Percentiles rank a stretch among this genome's conserved stretches.
Conservation (phyloP, 2,888 invertebrate genomes). For the Alentia gelatinosa region DNA sequence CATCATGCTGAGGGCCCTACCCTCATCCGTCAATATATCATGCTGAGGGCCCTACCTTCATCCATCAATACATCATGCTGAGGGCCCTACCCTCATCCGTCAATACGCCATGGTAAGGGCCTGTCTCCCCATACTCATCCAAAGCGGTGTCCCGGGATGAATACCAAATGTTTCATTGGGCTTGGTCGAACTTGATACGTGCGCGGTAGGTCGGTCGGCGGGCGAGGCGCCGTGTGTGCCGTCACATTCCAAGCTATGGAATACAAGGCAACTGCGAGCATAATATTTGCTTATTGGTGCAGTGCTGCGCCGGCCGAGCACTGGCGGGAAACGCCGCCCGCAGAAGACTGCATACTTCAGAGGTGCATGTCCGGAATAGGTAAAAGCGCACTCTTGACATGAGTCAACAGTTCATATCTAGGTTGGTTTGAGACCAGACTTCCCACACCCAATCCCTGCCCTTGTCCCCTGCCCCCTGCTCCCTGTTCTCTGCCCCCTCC, state of each 20-base stretch:
- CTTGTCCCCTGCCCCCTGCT: neutral
- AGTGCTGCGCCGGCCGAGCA: neutral
- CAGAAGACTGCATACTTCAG: neutral
- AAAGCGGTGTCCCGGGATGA: neutral
- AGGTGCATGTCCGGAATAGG: neutral
- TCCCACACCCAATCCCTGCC: neutral
- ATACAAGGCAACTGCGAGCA: neutral
- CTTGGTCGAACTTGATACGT: neutral
- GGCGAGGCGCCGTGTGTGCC: neutral
- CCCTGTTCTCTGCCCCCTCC: neutral
- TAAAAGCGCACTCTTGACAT: neutral
- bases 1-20: too few species aligned
- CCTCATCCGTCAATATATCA: neutral
- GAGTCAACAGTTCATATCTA: constrained; percentile 1
- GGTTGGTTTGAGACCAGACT: neutral
- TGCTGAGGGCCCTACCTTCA: too few species aligned
- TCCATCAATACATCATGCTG: neutral
- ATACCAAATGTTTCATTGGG: constrained; percentile 20
- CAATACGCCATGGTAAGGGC: neutral
- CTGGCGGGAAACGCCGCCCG: neutral
- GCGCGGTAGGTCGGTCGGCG: neutral
- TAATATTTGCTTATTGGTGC: constrained; percentile 22
- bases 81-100: neutral
- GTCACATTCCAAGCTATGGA: neutral
- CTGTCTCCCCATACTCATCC: neutral